These are phyloP conservation scores for Carduelis carduelis DNA, from an alignment of 2,797 vertebrate genomes.

Conservation along the genomic window DNA sequence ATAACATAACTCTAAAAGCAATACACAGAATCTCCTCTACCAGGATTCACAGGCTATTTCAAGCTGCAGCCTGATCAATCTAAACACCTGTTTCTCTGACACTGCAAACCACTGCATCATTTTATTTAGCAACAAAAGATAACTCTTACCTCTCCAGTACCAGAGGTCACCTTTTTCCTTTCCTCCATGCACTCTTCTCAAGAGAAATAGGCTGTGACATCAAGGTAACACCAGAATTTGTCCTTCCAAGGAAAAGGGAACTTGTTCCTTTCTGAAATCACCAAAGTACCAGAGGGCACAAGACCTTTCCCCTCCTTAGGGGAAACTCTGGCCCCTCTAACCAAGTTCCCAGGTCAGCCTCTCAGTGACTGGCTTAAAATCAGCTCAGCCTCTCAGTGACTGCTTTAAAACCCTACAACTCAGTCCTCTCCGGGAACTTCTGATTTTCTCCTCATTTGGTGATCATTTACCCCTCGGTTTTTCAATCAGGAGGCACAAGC, in stretches of 20 bases:
- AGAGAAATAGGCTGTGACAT: not conserved
- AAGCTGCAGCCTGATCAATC: not conserved
- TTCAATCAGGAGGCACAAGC: not conserved
- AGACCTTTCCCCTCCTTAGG: not conserved
- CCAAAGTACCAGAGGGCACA: not conserved
- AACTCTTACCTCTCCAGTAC: not conserved
- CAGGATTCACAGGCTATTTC: not conserved
- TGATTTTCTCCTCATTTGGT: not conserved
- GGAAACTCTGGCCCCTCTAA: not conserved
- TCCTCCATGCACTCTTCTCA: not conserved
- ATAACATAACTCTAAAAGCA: not conserved
- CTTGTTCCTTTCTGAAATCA: not conserved
- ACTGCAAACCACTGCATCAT: not conserved
- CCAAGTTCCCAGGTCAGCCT: not conserved
- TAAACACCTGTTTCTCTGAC: not conserved
- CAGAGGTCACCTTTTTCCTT: not conserved
- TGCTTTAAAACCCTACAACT: rapidly evolving
- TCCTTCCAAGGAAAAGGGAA: not conserved
- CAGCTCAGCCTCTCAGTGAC: not conserved
- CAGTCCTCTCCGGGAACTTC: not conserved
- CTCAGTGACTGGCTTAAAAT: not conserved
- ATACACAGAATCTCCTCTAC: not conserved
- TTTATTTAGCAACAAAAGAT: not conserved
- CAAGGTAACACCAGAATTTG: not conserved
- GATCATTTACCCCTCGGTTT: not conserved